Evolutionary conservation across 2,113 vertebrate genomes (phyloP).

Genomic region (Etheostoma spectabile): DNA sequence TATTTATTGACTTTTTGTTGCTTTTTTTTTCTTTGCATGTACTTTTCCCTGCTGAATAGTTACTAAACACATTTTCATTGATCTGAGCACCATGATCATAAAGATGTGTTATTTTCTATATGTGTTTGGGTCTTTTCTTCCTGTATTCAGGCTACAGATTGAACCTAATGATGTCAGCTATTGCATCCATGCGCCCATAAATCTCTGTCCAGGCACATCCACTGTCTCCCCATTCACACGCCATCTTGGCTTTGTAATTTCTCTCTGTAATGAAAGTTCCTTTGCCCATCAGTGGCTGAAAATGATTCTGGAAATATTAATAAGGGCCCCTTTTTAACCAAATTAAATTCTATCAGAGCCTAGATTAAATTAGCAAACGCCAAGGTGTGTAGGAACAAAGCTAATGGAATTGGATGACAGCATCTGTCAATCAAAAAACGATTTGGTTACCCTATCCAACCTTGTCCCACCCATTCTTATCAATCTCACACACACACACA

Average conservation of each 20-base stretch:
- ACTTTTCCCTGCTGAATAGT: too few species aligned
- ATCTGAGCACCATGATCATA: too few species aligned
- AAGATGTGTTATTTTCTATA: neutral
- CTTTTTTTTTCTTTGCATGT: too few species aligned
- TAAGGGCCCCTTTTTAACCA: constrained; percentile 80
- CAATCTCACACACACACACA: constrained; percentile 36
- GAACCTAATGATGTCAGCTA: constrained; percentile 63
- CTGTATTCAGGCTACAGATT: constrained; percentile 23
- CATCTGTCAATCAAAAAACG: constrained; percentile 73
- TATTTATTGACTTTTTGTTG: too few species aligned
- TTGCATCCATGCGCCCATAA: constrained; percentile 65
- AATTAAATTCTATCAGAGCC: constrained; percentile 80
- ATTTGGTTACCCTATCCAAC: constrained; percentile 60
- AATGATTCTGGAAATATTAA: constrained; percentile 84
- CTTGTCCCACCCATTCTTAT: constrained; percentile 65
- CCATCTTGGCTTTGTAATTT: constrained; percentile 74
- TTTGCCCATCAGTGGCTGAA: constrained; percentile 76
- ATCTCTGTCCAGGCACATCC: constrained; percentile 67
- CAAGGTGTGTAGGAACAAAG: constrained; percentile 76
- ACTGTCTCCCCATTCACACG: constrained; percentile 51
- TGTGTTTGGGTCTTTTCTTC: neutral
- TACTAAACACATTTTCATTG: too few species aligned
- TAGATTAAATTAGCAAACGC: constrained; percentile 82
- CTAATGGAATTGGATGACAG: constrained; percentile 82
- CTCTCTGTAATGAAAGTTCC: constrained; percentile 81